Base-by-base conservation (phyloP, 2,797 vertebrate genomes). In the Acrossocheilus fasciatus region DNA sequence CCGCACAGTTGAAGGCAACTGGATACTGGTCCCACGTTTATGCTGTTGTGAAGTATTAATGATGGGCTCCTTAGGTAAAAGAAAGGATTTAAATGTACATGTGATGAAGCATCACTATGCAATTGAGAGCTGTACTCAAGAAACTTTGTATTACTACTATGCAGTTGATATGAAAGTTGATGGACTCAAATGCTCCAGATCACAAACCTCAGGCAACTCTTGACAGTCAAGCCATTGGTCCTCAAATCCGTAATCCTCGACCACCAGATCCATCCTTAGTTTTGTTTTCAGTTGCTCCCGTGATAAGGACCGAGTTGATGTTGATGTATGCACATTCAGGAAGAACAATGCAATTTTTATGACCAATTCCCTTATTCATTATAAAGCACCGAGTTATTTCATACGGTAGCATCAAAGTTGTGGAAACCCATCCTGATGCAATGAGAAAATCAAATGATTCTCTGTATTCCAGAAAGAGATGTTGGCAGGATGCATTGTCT, bases 121-220 rank as follows among this genome's bases (percentile, higher is more conserved):
- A 96, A 96, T 91, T 91, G 85, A 89, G 89, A 87, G 92, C 82
- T 92, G 92, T 93, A 90, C 91, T 92, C 87, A 74, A 84, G 83
- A 83, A 89, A 83, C 85, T 93, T 94, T 91, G 90, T 92, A 92
- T 91, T 88, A 89, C 93, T 94, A 93, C 95, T 96, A 96, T 96
- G 96, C 96, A 96, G 92, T 91, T 86, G 86, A 90, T 89, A 41
- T 91, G 87, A 93, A 92, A 80, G 59, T 39, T 88, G 86, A 89
- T 82, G 30, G 88, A 92, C 89, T 93, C 91, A 87, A 92, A 89
- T 88, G 86, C 91, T 90, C 91, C 91, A 89, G 89, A 89, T 89
- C 91, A 88, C 89, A 92, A 92, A 94, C 95, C 95, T 96, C 96
- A 95, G 95, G 95, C 95, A 93, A 93, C 88, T 90, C 87, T 91